phyloP scores from a whole-genome alignment of 2,888 invertebrate species.

The Drosophila suboccidentalis region DNA sequence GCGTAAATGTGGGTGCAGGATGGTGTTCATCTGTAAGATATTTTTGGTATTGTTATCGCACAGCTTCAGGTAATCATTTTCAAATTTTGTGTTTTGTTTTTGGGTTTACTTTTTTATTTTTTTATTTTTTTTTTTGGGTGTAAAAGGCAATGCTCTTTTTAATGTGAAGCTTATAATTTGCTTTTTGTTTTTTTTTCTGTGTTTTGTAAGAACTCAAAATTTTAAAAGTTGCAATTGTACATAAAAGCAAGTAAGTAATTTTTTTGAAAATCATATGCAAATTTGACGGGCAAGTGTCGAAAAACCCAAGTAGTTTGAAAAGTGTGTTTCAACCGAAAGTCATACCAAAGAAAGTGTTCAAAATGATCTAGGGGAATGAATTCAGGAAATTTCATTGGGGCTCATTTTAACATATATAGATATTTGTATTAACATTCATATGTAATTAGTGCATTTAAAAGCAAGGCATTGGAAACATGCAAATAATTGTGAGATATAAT shows the following conservation, averaged over 20 bases:
- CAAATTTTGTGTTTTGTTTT: constrained; percentile 13
- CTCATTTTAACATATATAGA: constrained; percentile 19
- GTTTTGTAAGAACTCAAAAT: constrained; percentile 46
- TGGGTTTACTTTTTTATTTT: constrained; percentile 27
- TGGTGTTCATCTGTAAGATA: constrained; percentile 98
- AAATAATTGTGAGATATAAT: constrained; percentile 34
- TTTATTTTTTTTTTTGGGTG: constrained; percentile 45
- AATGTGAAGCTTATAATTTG: constrained; percentile 60
- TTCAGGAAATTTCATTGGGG: constrained; percentile 39
- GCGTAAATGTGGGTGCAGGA: constrained; percentile 99
- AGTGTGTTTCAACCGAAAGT: constrained; percentile 35
- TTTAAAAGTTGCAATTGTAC: constrained; percentile 35
- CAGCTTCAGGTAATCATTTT: constrained; percentile 85
- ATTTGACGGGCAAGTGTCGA: constrained; percentile 34
- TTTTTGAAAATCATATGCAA: constrained; percentile 54
- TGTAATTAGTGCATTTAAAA: constrained; percentile 19
- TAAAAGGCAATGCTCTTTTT: constrained; percentile 48
- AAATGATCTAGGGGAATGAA: constrained; percentile 59
- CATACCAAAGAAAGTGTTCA: constrained; percentile 53
- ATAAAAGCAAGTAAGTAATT: constrained; percentile 51
- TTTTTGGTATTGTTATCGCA: constrained; percentile 85
- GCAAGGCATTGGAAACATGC: constrained; percentile 55
- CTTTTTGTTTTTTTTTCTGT: constrained; percentile 45
- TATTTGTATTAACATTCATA: constrained; percentile 11
- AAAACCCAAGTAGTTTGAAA: constrained; percentile 36